Evolutionary conservation across 2,797 vertebrate genomes (phyloP).

Genomic region (Nannoperca australis): DNA sequence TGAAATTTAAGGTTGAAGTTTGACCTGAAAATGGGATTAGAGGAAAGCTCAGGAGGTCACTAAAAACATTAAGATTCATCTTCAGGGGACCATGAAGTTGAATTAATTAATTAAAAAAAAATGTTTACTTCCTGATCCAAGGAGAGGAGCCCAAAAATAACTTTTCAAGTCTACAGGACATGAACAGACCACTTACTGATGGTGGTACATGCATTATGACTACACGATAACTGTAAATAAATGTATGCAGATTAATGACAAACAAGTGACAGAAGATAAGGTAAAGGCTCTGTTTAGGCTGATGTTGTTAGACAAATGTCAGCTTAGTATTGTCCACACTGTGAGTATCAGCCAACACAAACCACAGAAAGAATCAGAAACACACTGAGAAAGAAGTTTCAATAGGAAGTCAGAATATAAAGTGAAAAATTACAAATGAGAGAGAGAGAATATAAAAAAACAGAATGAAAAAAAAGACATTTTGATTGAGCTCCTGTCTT

Average conservation of each 20-base stretch:
- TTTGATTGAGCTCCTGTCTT: conserved; percentile 22
- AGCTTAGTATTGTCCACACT: background rate
- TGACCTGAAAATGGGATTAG: too few relatives aligned
- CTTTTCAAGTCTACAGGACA: background rate
- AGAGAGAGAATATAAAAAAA: background rate
- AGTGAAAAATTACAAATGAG: background rate
- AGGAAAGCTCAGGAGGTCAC: too few relatives aligned
- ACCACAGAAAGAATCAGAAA: background rate
- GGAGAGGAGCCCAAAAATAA: background rate
- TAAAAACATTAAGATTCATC: too few relatives aligned
- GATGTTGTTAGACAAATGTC: conserved; percentile 1
- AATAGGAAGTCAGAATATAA: background rate
- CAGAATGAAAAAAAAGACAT: background rate
- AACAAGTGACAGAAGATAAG: conserved; percentile 24
- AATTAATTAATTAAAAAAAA: background rate
- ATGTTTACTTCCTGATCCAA: background rate
- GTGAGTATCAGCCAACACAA: background rate
- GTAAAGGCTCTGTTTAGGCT: background rate
- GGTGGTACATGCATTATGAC: background rate
- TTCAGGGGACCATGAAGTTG: too few relatives aligned
- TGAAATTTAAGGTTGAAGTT: too few relatives aligned
- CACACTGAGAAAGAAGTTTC: background rate
- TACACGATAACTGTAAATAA: background rate
- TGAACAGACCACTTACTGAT: background rate
- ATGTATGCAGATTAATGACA: background rate